Conservation (phyloP, 2,888 invertebrate genomes). For the Lithophane leautieri region DNA sequence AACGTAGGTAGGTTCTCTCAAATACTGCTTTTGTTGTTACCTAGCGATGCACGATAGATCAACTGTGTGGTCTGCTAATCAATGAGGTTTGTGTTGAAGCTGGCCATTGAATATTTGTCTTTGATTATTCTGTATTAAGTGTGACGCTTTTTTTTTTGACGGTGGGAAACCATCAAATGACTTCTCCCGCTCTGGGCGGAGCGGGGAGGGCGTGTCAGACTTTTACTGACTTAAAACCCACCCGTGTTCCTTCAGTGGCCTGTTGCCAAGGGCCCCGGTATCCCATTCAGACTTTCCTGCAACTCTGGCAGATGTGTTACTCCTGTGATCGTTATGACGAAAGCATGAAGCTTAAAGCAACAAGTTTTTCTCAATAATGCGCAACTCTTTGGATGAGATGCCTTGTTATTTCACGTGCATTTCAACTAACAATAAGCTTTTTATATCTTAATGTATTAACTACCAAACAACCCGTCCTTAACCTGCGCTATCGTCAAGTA, state of each 20-base stretch:
- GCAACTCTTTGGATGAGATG: no score
- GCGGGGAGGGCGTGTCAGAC: no score
- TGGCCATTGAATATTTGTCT: neutral
- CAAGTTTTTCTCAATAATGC: neutral
- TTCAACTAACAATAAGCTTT: neutral
- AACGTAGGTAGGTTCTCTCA: neutral
- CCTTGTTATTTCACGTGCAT: neutral
- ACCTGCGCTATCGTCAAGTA: neutral
- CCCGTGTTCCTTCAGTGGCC: no score
- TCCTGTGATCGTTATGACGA: neutral
- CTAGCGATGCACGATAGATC: neutral
- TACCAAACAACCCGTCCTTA: neutral
- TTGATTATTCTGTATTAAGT: neutral
- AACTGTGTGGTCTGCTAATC: constrained; percentile 2
- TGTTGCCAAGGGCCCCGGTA: no score
- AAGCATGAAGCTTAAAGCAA: neutral
- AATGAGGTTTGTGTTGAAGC: constrained; percentile 17
- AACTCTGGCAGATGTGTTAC: no score
- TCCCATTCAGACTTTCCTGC: no score
- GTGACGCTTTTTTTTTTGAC: no score
- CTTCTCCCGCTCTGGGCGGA: no score
- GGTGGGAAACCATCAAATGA: no score
- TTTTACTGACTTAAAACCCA: no score
- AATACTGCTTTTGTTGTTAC: constrained; percentile 10
- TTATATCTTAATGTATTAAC: no score